Evolutionary conservation across 1,140 invertebrate genomes (phyloP), one percentile per base, ranked within the genome.

Genomic region (Coptotermes formosanus): DNA sequence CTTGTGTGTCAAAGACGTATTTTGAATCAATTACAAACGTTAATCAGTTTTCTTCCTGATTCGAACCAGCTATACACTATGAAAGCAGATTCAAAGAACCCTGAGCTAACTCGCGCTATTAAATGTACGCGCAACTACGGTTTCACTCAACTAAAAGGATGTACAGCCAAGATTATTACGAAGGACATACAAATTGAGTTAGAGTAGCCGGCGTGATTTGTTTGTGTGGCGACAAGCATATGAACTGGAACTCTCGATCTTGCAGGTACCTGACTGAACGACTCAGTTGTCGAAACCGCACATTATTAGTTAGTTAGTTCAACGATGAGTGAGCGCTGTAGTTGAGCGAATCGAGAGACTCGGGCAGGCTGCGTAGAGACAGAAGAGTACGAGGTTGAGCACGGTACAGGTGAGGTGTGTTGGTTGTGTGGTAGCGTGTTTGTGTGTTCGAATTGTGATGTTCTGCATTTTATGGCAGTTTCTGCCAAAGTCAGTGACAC

Each of bases 201-300:
- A 48, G 3, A 48, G 45, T 48, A 48, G 1, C 14, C 11, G 45
- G 14, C 38, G 38, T 38, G 38, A 38, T 38, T 38, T 48, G 3
- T 48, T 48, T 48, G 45, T 0, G 45, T 48, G 45, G 14, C 45
- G 45, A 48, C 45, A 1, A 16, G 3, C 9, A 48, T 48, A 48
- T 48, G 45, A 3, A 48, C 9, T 48, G 9, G 45, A 3, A 48
- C 9, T 55, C n/a, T 14, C 64, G n/a, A 75, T 75, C 7, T n/a
- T 75, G 64, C 64, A 75, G 64, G n/a, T 75, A 75, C 25, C 64
- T 75, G n/a, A n/a, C n/a, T 75, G n/a, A 75, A 14, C 64, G n/a
- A n/a, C 64, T 75, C 64, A 30, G 25, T 8, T 8, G 14, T 30
- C 9, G 16, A 30, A 30, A 25, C 64, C 3, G 0, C 9, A 75